Base-by-base conservation (phyloP, 2,888 invertebrate species). In the Onchidella celtica region DNA sequence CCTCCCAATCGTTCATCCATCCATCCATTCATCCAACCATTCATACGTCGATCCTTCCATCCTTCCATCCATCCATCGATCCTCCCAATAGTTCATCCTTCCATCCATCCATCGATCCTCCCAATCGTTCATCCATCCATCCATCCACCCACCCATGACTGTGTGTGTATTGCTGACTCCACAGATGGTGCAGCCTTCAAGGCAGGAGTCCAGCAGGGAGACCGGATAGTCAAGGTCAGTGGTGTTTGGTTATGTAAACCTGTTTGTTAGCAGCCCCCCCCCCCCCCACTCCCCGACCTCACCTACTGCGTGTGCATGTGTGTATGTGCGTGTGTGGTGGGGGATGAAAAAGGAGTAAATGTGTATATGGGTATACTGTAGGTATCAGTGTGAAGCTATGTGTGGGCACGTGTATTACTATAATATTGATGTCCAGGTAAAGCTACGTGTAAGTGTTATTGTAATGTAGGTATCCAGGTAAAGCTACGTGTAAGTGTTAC, bases 141-240 rank as follows among this genome's bases (percentile, higher is more conserved):
- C 40, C 59, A 32, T 27, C 47, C 59, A 34, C 59, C 17, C 36
- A 24, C 69, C 32, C 66, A 34, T 74, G 24, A 34, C 0, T n/a
- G n/a, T n/a, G n/a, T n/a, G n/a, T n/a, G n/a, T n/a, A n/a, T n/a
- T n/a, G n/a, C n/a, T n/a, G n/a, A n/a, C n/a, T 47, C 92, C 94
- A 40, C 93, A 96, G 96, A 97, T 94, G 97, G 99, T 83, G 97
- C 98, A 87, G 98, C 98, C 90, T 97, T 97, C 94, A 96, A 96
- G 92, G 98, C 98, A 78, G 98, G 98, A 66, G 96, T 99, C 86
- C 96, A 97, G 89, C 95, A 97, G 85, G 97, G 97, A 57, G 98
- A 99, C 95, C 96, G 97, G 94, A 98, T 99, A 92, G 95, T 98
- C 89, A 97, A 97, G 95, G 97, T 97, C 92, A 93, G 89, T 80